These are phyloP conservation scores for Capra hircus DNA, from an alignment of 2,113 vertebrate genomes.

Conservation along the genomic window DNA sequence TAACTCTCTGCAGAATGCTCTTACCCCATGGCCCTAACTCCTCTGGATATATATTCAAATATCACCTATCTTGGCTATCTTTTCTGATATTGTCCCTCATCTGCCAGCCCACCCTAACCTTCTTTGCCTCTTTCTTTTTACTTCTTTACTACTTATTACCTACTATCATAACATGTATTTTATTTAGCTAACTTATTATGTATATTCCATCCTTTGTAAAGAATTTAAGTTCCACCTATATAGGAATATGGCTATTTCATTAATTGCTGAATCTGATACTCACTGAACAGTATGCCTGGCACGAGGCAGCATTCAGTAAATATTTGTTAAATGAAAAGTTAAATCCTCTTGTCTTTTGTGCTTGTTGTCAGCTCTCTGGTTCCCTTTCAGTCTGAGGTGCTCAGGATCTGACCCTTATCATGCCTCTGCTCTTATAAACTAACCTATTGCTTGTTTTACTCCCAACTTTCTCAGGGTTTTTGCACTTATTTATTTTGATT, in stretches of 20 bases:
- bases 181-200: background rate
- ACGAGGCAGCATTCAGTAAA: background rate
- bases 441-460: background rate
- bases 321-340: background rate
- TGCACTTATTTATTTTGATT: background rate
- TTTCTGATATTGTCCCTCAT: background rate
- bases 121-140: background rate
- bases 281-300: background rate
- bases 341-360: background rate
- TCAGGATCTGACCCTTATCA: background rate
- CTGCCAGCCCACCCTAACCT: background rate
- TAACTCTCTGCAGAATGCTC: background rate
- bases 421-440: background rate
- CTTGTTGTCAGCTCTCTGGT: background rate
- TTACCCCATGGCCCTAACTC: background rate
- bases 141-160: background rate
- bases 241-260: background rate
- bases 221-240: background rate
- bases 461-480: background rate
- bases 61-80: background rate
- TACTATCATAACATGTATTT: background rate
- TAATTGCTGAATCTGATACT: background rate
- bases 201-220: background rate
- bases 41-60: background rate
- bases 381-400: background rate